Evolutionary conservation across 2,888 invertebrate genomes (phyloP), one percentile per base, ranked within the genome.

Genomic region (Hedya salicella): DNA sequence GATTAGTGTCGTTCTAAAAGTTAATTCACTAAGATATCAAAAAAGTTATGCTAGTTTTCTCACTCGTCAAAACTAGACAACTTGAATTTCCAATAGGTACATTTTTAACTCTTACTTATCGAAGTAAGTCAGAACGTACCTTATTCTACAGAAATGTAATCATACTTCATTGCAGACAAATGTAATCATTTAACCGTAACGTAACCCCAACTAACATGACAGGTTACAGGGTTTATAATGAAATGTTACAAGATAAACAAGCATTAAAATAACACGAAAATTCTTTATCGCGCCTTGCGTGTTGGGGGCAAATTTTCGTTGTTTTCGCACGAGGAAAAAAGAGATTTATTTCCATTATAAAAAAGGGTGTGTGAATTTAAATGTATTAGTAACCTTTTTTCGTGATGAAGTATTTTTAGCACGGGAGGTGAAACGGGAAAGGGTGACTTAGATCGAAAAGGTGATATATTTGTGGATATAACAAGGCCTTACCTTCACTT

Each of bases 261-360:
- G 36, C 36, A 14, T 53, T 53, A 39, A 36, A 30, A 32, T 14
- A n/a, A 50, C 9, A 25, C 50, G 46, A 25, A 60, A 50, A 40
- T 14, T 36, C 25, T 54, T 46, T 62, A 56, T 61, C 48, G 32
- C 39, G 32, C 30, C 17, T 49, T 16, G 61, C 60, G 60, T 54
- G 66, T 42, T 48, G 14, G 61, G 54, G 48, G 60, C 21, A 61
- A 61, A 61, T 66, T 61, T 42, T 48, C 61, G 39, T 40, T 39
- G 32, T 61, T 63, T 49, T 30, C 39, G 39, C 54, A 21, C 32
- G 19, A 60, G 21, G 16, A 59, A 19, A 32, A 54, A 66, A 19
- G 32, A 32, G 46, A 65, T 65, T 65, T 65, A 60, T 53, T 53
- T 40, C 25, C 39, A 44, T 46, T 52, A 11, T 25, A 52, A 60